Conservation (phyloP, 2,888 invertebrate genomes). For the Agrypnus murinus region DNA sequence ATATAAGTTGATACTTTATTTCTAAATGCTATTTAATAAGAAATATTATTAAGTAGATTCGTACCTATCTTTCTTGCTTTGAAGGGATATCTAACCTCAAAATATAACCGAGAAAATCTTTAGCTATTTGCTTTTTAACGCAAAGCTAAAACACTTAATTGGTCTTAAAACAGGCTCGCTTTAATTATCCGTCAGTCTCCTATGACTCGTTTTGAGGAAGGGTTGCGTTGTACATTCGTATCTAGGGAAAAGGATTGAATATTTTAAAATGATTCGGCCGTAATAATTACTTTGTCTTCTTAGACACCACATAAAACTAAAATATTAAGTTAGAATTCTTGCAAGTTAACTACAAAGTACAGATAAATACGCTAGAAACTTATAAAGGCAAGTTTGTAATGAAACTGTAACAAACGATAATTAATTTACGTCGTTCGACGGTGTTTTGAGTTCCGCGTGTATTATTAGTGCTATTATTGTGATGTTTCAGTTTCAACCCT, state of each 20-base stretch:
- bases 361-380: not conserved
- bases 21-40: too few species aligned
- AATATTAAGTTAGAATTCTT: conserved; percentile 4
- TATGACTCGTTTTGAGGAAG: conserved; percentile 20
- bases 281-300: conserved; percentile 25
- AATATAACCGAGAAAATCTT: not conserved
- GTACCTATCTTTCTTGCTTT: too few species aligned
- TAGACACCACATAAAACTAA: conserved; percentile 10
- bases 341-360: not conserved
- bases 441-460: conserved; percentile 9
- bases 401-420: conserved; percentile 15
- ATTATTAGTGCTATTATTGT: conserved; percentile 3
- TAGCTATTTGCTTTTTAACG: conserved; percentile 16
- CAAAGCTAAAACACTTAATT: conserved; percentile 20
- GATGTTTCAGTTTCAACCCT: not conserved
- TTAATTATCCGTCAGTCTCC: conserved; percentile 22
- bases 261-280: conserved; percentile 25
- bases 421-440: conserved; percentile 15
- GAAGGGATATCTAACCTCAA: too few species aligned
- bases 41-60: too few species aligned
- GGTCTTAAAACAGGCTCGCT: conserved; percentile 16
- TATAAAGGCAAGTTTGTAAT: not conserved
- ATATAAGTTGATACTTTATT: too few species aligned
- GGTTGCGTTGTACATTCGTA: conserved; percentile 21
- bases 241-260: conserved; percentile 25